Evolutionary conservation across 2,113 vertebrate genomes (phyloP).

Genomic region (Percopsis transmontana): DNA sequence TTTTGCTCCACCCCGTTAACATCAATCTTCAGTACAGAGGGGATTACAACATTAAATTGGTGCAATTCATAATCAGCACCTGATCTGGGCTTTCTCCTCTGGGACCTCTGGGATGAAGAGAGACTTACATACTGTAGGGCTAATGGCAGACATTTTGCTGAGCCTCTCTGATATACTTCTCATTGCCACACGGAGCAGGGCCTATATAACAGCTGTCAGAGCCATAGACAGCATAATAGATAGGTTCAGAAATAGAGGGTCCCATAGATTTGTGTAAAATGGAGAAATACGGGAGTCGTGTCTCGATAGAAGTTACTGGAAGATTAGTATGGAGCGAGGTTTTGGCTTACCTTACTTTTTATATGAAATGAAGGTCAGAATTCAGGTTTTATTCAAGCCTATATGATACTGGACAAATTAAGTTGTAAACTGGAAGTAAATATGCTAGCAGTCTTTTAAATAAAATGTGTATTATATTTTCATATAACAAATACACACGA

Average conservation of each 20-base stretch:
- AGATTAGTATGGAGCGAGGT: no score
- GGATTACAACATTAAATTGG: slow-evolving; percentile 54
- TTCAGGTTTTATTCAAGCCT: no score
- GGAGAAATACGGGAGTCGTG: slow-evolving; percentile 13
- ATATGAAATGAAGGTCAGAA: no score
- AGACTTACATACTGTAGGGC: slow-evolving; percentile 53
- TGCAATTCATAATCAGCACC: slow-evolving; percentile 46
- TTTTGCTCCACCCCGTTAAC: slow-evolving; percentile 33
- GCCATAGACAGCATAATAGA: slow-evolving; percentile 28
- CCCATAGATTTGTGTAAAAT: slow-evolving; percentile 11
- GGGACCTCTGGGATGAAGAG: neutral
- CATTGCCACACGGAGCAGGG: slow-evolving; percentile 36
- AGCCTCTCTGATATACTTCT: slow-evolving; percentile 41
- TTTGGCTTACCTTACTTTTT: no score
- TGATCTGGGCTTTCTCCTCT: slow-evolving; percentile 2
- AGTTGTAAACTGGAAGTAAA: no score
- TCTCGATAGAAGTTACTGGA: slow-evolving; percentile 22
- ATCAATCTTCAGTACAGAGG: slow-evolving; percentile 17
- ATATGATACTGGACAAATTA: no score
- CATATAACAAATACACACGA: no score
- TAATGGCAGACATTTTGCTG: slow-evolving; percentile 55
- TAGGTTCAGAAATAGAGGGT: slow-evolving; percentile 1
- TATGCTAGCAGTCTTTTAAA: no score
- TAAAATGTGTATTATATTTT: no score
- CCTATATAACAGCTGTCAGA: slow-evolving; percentile 48